phyloP scores from a whole-genome alignment of 2,113 vertebrate species.

The Thalassoma bifasciatum region DNA sequence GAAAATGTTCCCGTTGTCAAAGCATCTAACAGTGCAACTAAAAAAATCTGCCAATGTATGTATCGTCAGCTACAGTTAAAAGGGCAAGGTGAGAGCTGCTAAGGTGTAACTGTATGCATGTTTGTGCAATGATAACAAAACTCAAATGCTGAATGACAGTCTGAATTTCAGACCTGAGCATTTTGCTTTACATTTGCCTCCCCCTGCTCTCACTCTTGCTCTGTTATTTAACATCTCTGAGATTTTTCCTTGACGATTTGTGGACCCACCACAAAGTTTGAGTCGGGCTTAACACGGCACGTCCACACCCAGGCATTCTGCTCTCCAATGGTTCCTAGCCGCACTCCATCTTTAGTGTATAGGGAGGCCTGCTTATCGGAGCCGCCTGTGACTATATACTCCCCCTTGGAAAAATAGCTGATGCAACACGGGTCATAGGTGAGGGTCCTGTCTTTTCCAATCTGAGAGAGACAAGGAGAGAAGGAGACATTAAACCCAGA shows the following conservation, averaged over 20 bases:
- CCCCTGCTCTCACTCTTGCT: conserved; percentile 12
- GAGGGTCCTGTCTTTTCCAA: conserved; percentile 92
- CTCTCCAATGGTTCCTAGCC: conserved; percentile 91
- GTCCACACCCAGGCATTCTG: conserved; percentile 97
- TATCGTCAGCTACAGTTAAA: conserved; percentile 59
- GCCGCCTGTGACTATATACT: conserved; percentile 94
- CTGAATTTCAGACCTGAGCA: conserved; percentile 10
- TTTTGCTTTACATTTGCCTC: background rate
- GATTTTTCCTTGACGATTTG: conserved; percentile 24
- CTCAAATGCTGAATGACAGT: conserved; percentile 5
- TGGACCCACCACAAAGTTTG: conserved; percentile 94
- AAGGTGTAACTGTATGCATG: conserved; percentile 30
- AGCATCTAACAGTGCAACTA: conserved; percentile 54
- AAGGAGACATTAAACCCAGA: conserved; percentile 36
- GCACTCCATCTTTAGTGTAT: conserved; percentile 95
- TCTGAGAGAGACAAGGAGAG: conserved; percentile 77
- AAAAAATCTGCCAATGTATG: conserved; percentile 53
- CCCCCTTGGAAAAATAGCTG: conserved; percentile 96
- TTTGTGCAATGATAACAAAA: conserved; percentile 24
- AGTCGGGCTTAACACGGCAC: conserved; percentile 94
- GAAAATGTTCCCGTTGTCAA: conserved; percentile 71
- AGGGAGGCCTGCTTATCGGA: conserved; percentile 96
- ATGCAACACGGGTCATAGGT: conserved; percentile 96
- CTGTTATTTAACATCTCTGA: conserved; percentile 13
- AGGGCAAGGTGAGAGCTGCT: conserved; percentile 36